phyloP scores from a whole-genome alignment of 2,888 invertebrate genomes.

The Leptopilina drosophilae region DNA sequence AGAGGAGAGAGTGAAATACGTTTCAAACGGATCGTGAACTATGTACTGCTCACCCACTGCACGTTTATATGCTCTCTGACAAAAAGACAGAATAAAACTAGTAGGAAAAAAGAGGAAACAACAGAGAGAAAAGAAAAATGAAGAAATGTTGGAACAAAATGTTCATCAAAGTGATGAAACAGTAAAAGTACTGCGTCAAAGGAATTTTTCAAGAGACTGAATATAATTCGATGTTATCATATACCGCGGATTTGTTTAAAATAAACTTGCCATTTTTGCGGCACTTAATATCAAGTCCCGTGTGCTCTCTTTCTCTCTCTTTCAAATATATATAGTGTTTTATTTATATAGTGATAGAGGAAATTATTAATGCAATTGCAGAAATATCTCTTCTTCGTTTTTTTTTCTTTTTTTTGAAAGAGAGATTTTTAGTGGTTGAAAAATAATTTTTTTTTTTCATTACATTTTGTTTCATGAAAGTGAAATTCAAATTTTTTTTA shows the following conservation, averaged over 20 bases:
- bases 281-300: neutral
- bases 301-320: too few relatives aligned
- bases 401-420: too few relatives aligned
- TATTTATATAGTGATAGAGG: too few relatives aligned
- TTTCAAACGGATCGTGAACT: constrained; percentile 38
- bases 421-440: too few relatives aligned
- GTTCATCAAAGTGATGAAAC: constrained; percentile 33
- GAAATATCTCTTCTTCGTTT: too few relatives aligned
- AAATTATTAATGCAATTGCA: too few relatives aligned
- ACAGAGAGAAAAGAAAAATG: too few relatives aligned
- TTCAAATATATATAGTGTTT: too few relatives aligned
- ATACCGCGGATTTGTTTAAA: constrained; percentile 6
- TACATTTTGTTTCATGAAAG: too few relatives aligned
- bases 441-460: too few relatives aligned
- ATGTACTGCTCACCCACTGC: neutral
- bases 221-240: constrained; percentile 11
- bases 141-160: constrained; percentile 4
- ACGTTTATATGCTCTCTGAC: neutral
- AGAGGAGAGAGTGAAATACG: neutral
- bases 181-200: constrained; percentile 38
- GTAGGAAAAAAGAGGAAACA: too few relatives aligned
- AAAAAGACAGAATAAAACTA: neutral
- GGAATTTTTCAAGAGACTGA: constrained; percentile 32
- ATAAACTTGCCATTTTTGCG: neutral
- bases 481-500: too few relatives aligned